A percentile compares a stretch with the other conserved stretches of the same genome.
Evolutionary conservation across 2,888 invertebrate genomes (phyloP).

Genomic region (Tinea pellionella): DNA sequence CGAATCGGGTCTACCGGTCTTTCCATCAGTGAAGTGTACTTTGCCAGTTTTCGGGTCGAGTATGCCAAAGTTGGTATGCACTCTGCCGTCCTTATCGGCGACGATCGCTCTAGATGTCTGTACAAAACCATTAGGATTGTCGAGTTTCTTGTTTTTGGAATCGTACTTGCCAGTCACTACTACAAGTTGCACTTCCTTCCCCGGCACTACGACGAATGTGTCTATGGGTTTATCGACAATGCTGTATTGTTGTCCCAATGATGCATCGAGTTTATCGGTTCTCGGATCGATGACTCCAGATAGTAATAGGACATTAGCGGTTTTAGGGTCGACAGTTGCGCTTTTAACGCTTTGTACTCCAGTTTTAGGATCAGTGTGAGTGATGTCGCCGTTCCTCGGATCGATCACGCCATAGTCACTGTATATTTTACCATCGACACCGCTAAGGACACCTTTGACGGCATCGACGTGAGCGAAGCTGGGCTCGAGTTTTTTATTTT

Average conservation of each 20-base stretch:
- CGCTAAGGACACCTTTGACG: constrained; percentile 57
- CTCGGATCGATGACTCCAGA: constrained; percentile 71
- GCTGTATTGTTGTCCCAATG: constrained; percentile 70
- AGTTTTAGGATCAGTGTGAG: constrained; percentile 49
- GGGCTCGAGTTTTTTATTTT: constrained; percentile 60
- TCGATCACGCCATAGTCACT: constrained; percentile 73
- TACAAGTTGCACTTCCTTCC: constrained; percentile 66
- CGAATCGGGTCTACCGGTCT: constrained; percentile 72
- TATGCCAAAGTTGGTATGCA: constrained; percentile 74
- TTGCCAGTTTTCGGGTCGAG: constrained; percentile 71
- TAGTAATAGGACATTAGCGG: constrained; percentile 61
- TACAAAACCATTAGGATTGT: constrained; percentile 66
- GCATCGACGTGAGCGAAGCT: constrained; percentile 63
- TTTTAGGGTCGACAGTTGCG: constrained; percentile 60
- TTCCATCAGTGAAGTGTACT: constrained; percentile 67
- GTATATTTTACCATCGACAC: constrained; percentile 73
- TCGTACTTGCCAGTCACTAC: constrained; percentile 72
- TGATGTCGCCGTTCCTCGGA: constrained; percentile 68
- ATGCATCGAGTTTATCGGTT: constrained; percentile 66
- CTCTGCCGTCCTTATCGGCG: constrained; percentile 77
- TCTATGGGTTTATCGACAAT: constrained; percentile 70
- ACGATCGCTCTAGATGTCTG: constrained; percentile 67
- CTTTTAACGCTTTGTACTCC: constrained; percentile 54
- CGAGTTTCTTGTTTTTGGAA: constrained; percentile 69
- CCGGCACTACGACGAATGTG: constrained; percentile 44